phyloP scores from a whole-genome alignment of 1,140 invertebrate genomes.

The Planococcus citri region DNA sequence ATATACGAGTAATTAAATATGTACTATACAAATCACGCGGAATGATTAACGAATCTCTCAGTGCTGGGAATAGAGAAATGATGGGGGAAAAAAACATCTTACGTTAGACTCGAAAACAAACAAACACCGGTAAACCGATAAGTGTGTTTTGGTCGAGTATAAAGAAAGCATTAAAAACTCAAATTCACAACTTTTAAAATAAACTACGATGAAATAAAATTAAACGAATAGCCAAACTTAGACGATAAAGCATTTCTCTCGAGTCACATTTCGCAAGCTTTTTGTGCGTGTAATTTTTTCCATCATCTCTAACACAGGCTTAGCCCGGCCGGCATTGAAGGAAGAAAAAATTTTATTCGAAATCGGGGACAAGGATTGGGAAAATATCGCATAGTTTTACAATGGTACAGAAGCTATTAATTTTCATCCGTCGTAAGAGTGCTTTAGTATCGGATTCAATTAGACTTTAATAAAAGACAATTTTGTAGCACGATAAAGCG shows the following conservation, averaged over 20 bases:
- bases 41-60: no score
- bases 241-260: neutral
- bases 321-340: neutral
- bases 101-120: neutral
- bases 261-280: neutral
- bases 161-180: neutral
- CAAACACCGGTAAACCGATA: neutral
- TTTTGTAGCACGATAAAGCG: neutral
- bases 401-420: neutral
- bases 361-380: neutral
- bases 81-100: neutral
- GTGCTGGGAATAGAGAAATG: neutral
- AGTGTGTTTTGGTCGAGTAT: neutral
- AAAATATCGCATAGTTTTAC: neutral
- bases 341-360: neutral
- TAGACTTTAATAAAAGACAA: neutral
- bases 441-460: neutral
- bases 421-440: neutral
- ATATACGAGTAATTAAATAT: no score
- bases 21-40: no score
- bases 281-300: neutral
- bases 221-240: neutral
- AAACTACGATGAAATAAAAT: neutral
- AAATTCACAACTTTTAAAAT: neutral
- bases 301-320: neutral